Percentiles rank a stretch among this genome's conserved stretches.
Conservation (phyloP, 2,797 vertebrate genomes). For the Onychomys torridus region DNA sequence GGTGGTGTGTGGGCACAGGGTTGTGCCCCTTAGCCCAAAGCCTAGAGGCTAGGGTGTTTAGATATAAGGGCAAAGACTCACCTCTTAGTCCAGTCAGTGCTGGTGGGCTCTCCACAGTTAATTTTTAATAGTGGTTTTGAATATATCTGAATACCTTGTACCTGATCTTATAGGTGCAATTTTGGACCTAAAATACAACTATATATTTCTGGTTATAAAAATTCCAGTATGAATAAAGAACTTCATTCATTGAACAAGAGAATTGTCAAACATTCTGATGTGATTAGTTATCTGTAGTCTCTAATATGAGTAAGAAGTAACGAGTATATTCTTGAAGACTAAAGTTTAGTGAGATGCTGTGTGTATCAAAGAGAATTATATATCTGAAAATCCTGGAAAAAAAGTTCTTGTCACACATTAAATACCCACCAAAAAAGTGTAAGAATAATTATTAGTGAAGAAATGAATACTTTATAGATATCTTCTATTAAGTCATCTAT, state of each 20-base stretch:
- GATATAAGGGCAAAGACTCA: too few relatives aligned
- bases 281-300: conserved; percentile 40
- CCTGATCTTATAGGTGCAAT: neutral
- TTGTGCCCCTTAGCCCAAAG: too few relatives aligned
- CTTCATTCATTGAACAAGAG: neutral
- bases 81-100: too few relatives aligned
- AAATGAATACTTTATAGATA: neutral
- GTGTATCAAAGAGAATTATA: conserved; percentile 2
- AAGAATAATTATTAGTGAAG: neutral
- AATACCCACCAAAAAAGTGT: neutral
- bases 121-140: neutral
- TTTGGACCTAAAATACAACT: neutral
- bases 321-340: neutral
- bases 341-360: neutral
- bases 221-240: neutral
- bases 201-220: conserved; percentile 10
- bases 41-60: too few relatives aligned
- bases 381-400: neutral
- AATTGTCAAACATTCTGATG: conserved; percentile 56
- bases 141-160: neutral
- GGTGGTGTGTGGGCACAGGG: too few relatives aligned
- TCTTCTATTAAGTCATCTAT: neutral
- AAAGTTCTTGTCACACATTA: neutral
- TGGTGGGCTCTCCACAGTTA: too few relatives aligned
- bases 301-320: conserved; percentile 59